A percentile compares a stretch with the other conserved stretches of the same genome.
Evolutionary conservation across 2,888 invertebrate genomes (phyloP).

Genomic region (Apoderus coryli): DNA sequence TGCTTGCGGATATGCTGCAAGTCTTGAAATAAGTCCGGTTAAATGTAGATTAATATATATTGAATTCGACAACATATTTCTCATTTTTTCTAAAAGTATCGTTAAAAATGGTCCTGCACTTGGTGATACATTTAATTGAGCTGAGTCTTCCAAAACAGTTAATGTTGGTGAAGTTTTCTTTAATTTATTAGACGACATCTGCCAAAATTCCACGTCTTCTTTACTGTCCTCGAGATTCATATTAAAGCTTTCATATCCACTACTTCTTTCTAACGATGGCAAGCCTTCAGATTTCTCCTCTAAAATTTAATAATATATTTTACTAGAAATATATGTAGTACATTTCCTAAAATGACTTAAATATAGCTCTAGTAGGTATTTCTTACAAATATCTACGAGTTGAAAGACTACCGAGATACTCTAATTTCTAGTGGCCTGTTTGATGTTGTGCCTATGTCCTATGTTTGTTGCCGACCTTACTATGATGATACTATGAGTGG

Average conservation of each 20-base stretch:
- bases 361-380: too few species aligned
- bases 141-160: conserved; percentile 32
- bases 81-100: conserved; percentile 65
- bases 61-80: conserved; percentile 70
- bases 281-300: conserved; percentile 41
- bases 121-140: conserved; percentile 30
- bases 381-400: too few species aligned
- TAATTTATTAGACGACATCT: conserved; percentile 25
- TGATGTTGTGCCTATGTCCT: too few species aligned
- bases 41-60: conserved; percentile 75
- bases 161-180: conserved; percentile 15
- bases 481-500: too few species aligned
- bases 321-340: too few species aligned
- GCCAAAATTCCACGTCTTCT: conserved; percentile 28
- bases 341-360: too few species aligned
- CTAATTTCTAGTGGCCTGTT: too few species aligned
- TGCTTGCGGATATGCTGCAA: conserved; percentile 82
- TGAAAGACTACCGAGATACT: too few species aligned
- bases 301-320: too few species aligned
- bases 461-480: too few species aligned
- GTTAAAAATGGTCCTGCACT: conserved; percentile 65
- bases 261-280: conserved; percentile 59
- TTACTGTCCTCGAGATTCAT: conserved; percentile 38
- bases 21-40: conserved; percentile 71
- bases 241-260: conserved; percentile 62